Evolutionary conservation across 2,888 invertebrate genomes (phyloP), one percentile per base, ranked within the genome.

Genomic region (Folsomia candida): DNA sequence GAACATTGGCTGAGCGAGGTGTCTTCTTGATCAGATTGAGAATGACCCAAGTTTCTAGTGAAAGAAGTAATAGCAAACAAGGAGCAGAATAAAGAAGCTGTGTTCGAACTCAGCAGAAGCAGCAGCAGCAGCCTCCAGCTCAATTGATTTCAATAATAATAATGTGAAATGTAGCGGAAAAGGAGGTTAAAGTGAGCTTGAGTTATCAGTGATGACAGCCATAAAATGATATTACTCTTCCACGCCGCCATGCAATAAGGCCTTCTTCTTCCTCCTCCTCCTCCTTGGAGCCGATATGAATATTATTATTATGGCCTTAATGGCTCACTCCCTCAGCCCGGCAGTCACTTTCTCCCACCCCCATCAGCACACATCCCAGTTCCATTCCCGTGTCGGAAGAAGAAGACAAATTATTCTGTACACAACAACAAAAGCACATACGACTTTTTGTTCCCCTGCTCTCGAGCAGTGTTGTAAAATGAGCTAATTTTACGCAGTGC

Each of bases 131-230:
- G 37, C 37, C 37, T 14, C 37, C 37, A 37, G 37, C 37, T 37
- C 54, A 54, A 54, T 54, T 54, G 54, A 54, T 54, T 54, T 54
- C 59, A 51, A 62, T 70, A 68, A 71, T 64, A 67, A 54, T 68
- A 63, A 64, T 68, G 67, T 61, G 58, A 71, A 71, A 71, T 71
- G 71, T 71, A 68, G 71, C 68, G 71, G 67, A 67, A 71, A 70
- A 71, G 63, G 54, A 65, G 71, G 67, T 68, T 68, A 71, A 71
- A 68, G 58, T 68, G 57, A 68, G 64, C 63, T 68, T 63, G 63
- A 67, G 71, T 71, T 71, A 71, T 71, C 67, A 67, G 71, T 47
- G 71, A 71, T 71, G 71, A 71, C 71, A 71, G 59, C 64, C 71
- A 71, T 71, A 67, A 71, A 71, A 71, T 71, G 37, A 71, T 57